Base-by-base conservation (phyloP, 1,140 invertebrate species). In the Pissodes strobi region DNA sequence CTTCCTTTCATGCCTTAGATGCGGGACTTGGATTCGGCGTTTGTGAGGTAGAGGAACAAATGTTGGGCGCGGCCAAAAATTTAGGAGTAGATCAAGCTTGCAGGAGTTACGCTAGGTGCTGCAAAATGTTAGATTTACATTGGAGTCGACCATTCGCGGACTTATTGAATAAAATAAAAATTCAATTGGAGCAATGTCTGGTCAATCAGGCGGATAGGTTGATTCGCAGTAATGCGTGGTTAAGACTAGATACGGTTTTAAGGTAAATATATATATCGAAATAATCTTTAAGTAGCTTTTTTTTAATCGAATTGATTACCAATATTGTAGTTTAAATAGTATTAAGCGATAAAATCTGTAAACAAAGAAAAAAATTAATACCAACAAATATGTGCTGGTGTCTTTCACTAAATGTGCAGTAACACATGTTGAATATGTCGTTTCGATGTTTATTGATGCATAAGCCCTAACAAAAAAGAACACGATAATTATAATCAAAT, bases 11-110 rank as follows among this genome's bases (percentile, higher is more conserved):
- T 17, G 82, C 83, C 10, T 75, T 90, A 10, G 86, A 87, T 17
- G 80, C 82, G 64, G 87, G 88, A 57, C 78, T 86, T 43, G 85
- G 84, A 21, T 87, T 87, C 80, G 87, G 87, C 63, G 85, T 89
- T 12, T 84, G 84, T 19, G 81, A 85, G 4, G 72, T 90, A 2
- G 87, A 90, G 73, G 85, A 87, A 46, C 83, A 86, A 58, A 81
- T 91, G 41, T 69, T 89, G 13, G 80, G 84, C 1, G 84, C 87
- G 0, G 82, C 87, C 2, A 84, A 85, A 25, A 79, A 82, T 12
- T 72, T 90, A 8, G 82, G 85, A 0, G 84, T 87, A 0, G 88
- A 91, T 68, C 86, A 89, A 74, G 88, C 88, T 0, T 90, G 89
- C 71, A 82, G 84, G 52, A 86, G 86, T 72, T 88, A 90, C 68